phyloP scores from a whole-genome alignment of 2,888 invertebrate species.

The Sarcophaga rosellei region DNA sequence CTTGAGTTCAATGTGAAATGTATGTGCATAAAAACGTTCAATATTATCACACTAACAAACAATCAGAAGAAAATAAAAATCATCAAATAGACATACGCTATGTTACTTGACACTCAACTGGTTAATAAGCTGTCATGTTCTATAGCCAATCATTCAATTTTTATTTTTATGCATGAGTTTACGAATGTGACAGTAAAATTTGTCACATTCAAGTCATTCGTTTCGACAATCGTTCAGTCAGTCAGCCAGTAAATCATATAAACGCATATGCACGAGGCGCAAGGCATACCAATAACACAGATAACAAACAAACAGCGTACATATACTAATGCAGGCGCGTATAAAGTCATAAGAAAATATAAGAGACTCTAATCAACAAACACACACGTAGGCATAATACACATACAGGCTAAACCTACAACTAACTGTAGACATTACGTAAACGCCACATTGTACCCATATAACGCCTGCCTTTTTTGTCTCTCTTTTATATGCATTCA shows the following conservation, averaged over 20 bases:
- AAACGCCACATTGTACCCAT: not conserved
- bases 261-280: not conserved
- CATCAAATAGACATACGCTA: not conserved
- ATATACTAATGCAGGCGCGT: constrained; percentile 3
- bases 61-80: too few relatives aligned
- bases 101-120: not conserved
- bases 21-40: too few relatives aligned
- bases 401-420: not conserved
- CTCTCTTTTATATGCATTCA: not conserved
- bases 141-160: not conserved
- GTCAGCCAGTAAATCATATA: not conserved
- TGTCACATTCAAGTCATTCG: constrained; percentile 53
- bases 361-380: not conserved
- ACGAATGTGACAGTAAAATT: constrained; percentile 34
- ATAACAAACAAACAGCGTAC: constrained; percentile 14
- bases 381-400: not conserved
- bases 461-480: not conserved
- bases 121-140: constrained; percentile 18
- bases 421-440: not conserved
- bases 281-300: not conserved
- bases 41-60: too few relatives aligned
- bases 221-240: not conserved
- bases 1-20: too few relatives aligned
- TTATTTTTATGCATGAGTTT: not conserved
- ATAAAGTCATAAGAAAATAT: constrained; percentile 12